These are phyloP conservation scores for Keiferia lycopersicella DNA, from an alignment of 2,888 invertebrate species.

Conservation along the genomic window DNA sequence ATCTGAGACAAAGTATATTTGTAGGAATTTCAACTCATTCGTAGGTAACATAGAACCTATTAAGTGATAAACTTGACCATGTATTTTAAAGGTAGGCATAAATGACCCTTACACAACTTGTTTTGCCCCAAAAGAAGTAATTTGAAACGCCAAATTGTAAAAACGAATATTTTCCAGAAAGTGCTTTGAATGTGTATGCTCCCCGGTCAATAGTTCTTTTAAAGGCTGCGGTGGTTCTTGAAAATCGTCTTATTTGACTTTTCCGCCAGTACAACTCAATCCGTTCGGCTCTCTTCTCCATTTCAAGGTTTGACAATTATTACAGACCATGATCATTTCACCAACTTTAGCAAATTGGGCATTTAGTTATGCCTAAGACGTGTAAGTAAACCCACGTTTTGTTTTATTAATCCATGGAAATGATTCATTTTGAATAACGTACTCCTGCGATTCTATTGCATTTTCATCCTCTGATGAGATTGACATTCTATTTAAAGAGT, in stretches of 20 bases:
- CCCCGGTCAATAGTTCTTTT: conserved; percentile 29
- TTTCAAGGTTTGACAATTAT: conserved; percentile 29
- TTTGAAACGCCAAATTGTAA: conserved; percentile 36
- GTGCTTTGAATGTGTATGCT: conserved; percentile 33
- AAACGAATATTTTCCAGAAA: conserved; percentile 33
- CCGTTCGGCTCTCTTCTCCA: conserved; percentile 29
- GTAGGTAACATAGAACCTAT: conserved; percentile 34
- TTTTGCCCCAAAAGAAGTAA: conserved; percentile 39
- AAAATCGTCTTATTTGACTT: conserved; percentile 28
- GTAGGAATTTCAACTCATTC: conserved; percentile 34
- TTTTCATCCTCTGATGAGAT: too few relatives aligned
- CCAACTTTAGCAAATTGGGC: conserved; percentile 23
- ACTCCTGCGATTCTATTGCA: too few relatives aligned
- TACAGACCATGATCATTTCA: conserved; percentile 22
- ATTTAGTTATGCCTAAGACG: too few relatives aligned
- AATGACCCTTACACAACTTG: too few relatives aligned
- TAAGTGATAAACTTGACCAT: conserved; percentile 36
- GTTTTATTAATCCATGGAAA: too few relatives aligned
- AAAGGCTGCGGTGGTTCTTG: conserved; percentile 28
- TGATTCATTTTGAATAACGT: too few relatives aligned
- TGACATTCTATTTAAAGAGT: too few relatives aligned
- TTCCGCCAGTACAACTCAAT: conserved; percentile 33
- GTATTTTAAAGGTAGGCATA: conserved; percentile 41
- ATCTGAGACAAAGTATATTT: conserved; percentile 40
- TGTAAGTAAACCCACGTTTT: too few relatives aligned